Evolutionary conservation across 2,888 invertebrate species (phyloP).

Genomic region (Eutolmus rufibarbis): DNA sequence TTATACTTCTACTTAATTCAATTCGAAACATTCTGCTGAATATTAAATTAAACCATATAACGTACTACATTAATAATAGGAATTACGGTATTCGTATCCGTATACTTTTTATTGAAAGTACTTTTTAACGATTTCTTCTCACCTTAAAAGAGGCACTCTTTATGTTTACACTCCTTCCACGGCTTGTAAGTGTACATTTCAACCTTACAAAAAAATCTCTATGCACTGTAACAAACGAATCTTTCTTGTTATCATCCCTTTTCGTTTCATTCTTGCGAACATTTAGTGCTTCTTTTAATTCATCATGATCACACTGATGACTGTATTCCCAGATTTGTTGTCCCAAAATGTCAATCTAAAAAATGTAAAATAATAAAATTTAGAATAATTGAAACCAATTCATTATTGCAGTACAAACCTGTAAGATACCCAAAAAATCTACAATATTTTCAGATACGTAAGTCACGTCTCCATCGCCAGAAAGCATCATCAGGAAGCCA

Average conservation of each 20-base stretch:
- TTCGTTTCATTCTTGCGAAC: constrained; percentile 53
- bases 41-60: neutral
- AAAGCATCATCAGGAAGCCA: constrained; percentile 88
- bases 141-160: constrained; percentile 97
- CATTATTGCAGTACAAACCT: constrained; percentile 68
- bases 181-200: constrained; percentile 93
- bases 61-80: neutral
- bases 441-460: constrained; percentile 92
- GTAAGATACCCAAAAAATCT: constrained; percentile 88
- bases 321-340: constrained; percentile 93
- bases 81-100: neutral
- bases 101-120: no score
- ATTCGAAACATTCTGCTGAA: neutral
- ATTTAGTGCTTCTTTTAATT: constrained; percentile 74
- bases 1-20: neutral
- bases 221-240: constrained; percentile 57
- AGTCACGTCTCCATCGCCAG: constrained; percentile 89
- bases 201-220: constrained; percentile 68
- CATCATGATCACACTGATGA: constrained; percentile 95
- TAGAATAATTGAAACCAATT: neutral
- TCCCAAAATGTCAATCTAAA: constrained; percentile 94
- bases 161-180: constrained; percentile 93
- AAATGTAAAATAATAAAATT: constrained; percentile 48
- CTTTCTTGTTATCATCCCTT: constrained; percentile 50
- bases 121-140: constrained; percentile 49